Evolutionary conservation across 2,888 invertebrate species (phyloP).

Genomic region (Plagiodera versicolora): DNA sequence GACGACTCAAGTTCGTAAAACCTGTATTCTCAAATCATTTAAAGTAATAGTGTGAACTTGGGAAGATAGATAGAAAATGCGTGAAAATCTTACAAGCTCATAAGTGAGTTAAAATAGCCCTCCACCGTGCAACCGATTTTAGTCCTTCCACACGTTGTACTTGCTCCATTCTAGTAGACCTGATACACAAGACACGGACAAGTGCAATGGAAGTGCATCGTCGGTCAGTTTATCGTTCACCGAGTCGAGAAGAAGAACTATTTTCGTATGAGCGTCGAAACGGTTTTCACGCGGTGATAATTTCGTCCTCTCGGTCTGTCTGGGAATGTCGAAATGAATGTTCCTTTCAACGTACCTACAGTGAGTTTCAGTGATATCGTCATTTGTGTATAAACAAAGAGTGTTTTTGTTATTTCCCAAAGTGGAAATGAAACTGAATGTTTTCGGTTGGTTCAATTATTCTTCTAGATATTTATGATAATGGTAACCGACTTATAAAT

Average conservation of each 20-base stretch:
- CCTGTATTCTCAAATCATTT: too few relatives aligned
- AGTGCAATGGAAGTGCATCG: constrained; percentile 21
- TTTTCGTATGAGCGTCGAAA: constrained; percentile 4
- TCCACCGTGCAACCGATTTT: constrained; percentile 6
- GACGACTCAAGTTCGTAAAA: too few relatives aligned
- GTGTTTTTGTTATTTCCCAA: not conserved
- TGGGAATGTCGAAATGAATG: not conserved
- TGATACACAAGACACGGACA: constrained; percentile 3
- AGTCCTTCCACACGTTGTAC: constrained; percentile 8
- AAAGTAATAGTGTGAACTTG: too few relatives aligned
- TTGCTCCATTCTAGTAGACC: not conserved
- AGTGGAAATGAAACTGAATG: not conserved
- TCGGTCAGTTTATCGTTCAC: constrained; percentile 18
- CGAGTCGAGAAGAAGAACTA: constrained; percentile 11
- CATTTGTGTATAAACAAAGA: not conserved
- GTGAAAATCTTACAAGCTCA: constrained; percentile 6
- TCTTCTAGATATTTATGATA: not conserved
- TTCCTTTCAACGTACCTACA: not conserved
- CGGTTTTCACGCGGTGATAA: constrained; percentile 7
- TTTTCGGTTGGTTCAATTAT: not conserved
- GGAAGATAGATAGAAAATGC: not conserved
- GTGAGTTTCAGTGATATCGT: not conserved
- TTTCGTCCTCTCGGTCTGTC: constrained; percentile 6
- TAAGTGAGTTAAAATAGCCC: not conserved
- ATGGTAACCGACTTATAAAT: not conserved